A percentile compares a stretch with the other conserved stretches of the same genome.
Evolutionary conservation across 2,797 vertebrate species (phyloP).

Genomic region (Myotis daubentonii): DNA sequence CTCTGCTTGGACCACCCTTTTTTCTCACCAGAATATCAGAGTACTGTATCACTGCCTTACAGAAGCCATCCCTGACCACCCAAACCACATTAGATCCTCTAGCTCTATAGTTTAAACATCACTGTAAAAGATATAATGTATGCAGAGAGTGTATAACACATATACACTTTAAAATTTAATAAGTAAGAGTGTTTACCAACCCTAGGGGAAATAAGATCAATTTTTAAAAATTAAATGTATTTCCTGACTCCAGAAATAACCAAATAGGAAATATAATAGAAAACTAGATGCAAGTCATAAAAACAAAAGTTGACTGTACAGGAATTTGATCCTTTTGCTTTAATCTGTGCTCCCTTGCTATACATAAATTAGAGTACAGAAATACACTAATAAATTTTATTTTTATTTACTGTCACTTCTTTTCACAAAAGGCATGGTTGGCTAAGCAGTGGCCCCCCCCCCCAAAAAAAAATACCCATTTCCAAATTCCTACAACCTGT

Average conservation of each 20-base stretch:
- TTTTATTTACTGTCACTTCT: not conserved
- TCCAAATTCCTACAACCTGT: not conserved
- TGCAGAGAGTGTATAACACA: not conserved
- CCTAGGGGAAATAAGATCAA: not conserved
- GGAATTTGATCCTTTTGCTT: not conserved
- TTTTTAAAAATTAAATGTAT: not conserved
- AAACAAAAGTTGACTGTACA: not conserved
- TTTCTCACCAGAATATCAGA: not conserved
- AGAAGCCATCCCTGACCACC: not conserved
- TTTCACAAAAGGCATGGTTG: not conserved
- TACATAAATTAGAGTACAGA: not conserved
- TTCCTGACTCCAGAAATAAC: not conserved
- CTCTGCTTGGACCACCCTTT: not conserved
- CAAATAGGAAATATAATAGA: conserved; percentile 4
- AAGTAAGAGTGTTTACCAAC: not conserved
- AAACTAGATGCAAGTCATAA: not conserved
- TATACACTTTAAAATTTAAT: not conserved
- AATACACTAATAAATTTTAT: not conserved
- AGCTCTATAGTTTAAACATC: not conserved
- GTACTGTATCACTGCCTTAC: not conserved
- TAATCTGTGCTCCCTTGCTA: not conserved
- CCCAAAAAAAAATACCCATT: not conserved
- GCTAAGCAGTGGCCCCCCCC: not conserved
- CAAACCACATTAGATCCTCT: not conserved
- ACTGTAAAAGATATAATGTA: not conserved